A percentile compares a stretch with the other conserved stretches of the same genome.
Conservation (phyloP, 2,113 vertebrate genomes). For the Phrynosoma blainvillii region DNA sequence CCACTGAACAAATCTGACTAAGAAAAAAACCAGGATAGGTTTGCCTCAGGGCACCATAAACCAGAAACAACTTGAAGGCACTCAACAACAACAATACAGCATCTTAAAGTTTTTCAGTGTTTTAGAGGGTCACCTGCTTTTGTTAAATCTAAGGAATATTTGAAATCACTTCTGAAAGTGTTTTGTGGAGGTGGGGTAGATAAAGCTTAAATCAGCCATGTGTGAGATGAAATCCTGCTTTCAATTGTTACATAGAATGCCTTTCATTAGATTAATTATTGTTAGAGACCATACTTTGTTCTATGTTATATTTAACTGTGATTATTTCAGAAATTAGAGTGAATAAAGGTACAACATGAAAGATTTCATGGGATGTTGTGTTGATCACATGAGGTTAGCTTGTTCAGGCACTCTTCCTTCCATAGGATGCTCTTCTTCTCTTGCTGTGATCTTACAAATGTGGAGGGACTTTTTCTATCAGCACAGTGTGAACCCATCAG, state of each 20-base stretch:
- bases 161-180: not conserved
- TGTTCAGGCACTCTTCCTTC: constrained; percentile 38
- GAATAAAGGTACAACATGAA: not conserved
- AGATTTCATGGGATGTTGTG: constrained; percentile 13
- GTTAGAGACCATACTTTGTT: not conserved
- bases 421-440: not conserved
- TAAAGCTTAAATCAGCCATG: not conserved
- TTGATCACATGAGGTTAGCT: not conserved
- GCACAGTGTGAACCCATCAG: constrained; percentile 61
- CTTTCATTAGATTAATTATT: not conserved
- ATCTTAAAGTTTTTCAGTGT: not conserved
- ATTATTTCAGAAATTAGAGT: constrained; percentile 2
- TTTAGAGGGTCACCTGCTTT: not conserved
- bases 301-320: not conserved
- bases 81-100: too few species aligned
- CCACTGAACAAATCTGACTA: too few species aligned
- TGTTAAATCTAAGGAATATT: not conserved
- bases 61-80: too few species aligned
- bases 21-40: too few species aligned
- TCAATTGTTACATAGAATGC: not conserved
- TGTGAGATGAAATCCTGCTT: not conserved
- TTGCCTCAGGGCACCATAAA: too few species aligned
- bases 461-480: constrained; percentile 61
- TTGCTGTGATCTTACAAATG: constrained; percentile 52
- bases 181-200: not conserved